These are phyloP conservation scores for Magallana nippona DNA, from an alignment of 2,888 invertebrate genomes.

Conservation along the genomic window DNA sequence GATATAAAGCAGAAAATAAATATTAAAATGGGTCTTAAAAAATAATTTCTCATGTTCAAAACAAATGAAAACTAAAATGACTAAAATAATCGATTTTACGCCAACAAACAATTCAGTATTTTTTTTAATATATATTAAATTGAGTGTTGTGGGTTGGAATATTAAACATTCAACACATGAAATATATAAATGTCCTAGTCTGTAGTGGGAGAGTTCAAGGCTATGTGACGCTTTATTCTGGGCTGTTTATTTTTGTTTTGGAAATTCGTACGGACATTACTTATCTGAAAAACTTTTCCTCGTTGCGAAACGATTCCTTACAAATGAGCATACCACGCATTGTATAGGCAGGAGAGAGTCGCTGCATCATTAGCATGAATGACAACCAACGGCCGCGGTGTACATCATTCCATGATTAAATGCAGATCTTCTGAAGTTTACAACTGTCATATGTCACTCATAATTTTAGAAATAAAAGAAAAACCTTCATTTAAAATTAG, in stretches of 20 bases:
- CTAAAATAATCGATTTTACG: no score
- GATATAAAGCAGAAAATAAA: background rate
- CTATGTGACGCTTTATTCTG: background rate
- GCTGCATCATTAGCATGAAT: constrained; percentile 25
- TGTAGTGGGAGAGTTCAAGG: background rate
- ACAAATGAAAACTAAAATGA: no score
- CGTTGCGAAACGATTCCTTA: constrained; percentile 8
- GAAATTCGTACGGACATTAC: constrained; percentile 7
- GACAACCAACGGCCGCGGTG: background rate
- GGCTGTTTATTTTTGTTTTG: background rate
- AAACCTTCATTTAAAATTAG: background rate
- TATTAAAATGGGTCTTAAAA: no score
- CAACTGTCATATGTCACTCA: constrained; percentile 30
- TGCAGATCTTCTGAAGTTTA: constrained; percentile 14
- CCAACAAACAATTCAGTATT: no score
- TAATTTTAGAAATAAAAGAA: background rate
- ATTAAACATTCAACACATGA: no score
- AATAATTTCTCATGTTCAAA: no score
- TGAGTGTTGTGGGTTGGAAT: no score
- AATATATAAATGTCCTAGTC: no score
- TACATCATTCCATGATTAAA: constrained; percentile 10
- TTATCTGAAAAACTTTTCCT: background rate
- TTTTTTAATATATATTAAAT: no score
- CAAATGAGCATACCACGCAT: constrained; percentile 8
- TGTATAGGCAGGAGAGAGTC: background rate